These are phyloP conservation scores for Dermochelys coriacea DNA, from an alignment of 2,797 vertebrate species.

Conservation along the genomic window DNA sequence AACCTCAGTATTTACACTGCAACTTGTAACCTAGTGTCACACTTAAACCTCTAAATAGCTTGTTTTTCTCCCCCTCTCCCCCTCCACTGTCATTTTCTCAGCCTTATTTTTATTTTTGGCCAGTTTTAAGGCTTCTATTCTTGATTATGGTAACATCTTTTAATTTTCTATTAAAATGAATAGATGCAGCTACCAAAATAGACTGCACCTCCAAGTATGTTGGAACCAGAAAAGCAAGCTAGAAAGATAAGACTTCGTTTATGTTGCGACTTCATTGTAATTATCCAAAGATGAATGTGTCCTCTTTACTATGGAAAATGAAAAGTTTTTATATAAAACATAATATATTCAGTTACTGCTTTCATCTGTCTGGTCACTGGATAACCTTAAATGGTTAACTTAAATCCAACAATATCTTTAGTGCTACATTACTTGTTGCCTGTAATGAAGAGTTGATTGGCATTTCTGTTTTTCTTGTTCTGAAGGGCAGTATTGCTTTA, in stretches of 20 bases:
- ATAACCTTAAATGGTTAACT: background rate
- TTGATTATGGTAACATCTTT: background rate
- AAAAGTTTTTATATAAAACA: background rate
- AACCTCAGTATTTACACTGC: background rate
- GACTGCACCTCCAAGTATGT: background rate
- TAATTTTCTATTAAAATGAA: background rate
- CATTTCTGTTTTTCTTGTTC: background rate
- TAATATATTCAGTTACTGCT: no score
- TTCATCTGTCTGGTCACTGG: background rate
- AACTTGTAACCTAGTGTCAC: background rate
- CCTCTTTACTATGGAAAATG: background rate
- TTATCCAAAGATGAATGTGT: background rate
- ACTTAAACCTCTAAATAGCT: background rate
- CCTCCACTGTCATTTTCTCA: background rate
- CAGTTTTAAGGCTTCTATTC: background rate
- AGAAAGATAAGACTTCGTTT: background rate
- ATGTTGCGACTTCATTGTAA: background rate
- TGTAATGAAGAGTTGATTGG: background rate
- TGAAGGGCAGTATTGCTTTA: background rate
- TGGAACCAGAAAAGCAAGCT: background rate
- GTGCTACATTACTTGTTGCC: background rate
- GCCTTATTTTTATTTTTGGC: background rate
- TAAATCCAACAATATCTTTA: background rate
- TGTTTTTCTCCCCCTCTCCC: no score
- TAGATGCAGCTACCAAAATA: background rate